Evolutionary conservation across 2,113 vertebrate species (phyloP).

Genomic region (Salminus brasiliensis): DNA sequence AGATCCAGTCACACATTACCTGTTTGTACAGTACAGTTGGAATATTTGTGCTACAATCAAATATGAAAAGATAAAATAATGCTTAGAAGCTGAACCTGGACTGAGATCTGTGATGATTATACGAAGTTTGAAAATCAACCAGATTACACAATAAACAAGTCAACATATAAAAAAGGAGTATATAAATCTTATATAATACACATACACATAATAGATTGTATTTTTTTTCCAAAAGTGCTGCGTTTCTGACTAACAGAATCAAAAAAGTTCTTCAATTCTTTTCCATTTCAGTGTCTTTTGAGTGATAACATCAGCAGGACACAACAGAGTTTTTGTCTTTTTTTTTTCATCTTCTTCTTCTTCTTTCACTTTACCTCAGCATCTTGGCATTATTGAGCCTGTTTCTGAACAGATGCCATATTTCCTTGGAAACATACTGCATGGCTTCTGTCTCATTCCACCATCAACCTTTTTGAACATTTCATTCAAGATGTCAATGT

Average conservation of each 20-base stretch:
- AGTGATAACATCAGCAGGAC: slow-evolving; percentile 50
- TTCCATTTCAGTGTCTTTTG: background rate
- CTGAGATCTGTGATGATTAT: slow-evolving; percentile 1
- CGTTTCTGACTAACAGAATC: slow-evolving; percentile 20
- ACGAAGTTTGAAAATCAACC: background rate
- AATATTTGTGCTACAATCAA: slow-evolving; percentile 40
- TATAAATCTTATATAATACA: slow-evolving; percentile 42
- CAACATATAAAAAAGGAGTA: slow-evolving; percentile 40
- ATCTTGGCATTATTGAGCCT: background rate
- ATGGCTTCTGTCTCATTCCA: background rate
- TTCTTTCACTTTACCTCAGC: background rate
- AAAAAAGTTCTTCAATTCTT: slow-evolving; percentile 3
- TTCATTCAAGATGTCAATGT: background rate
- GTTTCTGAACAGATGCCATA: background rate
- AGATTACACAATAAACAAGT: slow-evolving; percentile 30
- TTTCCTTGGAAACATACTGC: background rate
- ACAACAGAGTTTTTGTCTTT: slow-evolving; percentile 1
- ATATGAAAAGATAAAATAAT: slow-evolving; percentile 16
- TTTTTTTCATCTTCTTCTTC: no score
- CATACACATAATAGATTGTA: slow-evolving; percentile 27
- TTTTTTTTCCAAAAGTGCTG: slow-evolving; percentile 45
- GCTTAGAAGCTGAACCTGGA: slow-evolving; percentile 1
- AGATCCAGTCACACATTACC: slow-evolving; percentile 20
- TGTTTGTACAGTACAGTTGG: slow-evolving; percentile 42
- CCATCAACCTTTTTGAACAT: background rate